Conservation (phyloP, 2,888 invertebrate genomes). For the Tetragnatha montana region DNA sequence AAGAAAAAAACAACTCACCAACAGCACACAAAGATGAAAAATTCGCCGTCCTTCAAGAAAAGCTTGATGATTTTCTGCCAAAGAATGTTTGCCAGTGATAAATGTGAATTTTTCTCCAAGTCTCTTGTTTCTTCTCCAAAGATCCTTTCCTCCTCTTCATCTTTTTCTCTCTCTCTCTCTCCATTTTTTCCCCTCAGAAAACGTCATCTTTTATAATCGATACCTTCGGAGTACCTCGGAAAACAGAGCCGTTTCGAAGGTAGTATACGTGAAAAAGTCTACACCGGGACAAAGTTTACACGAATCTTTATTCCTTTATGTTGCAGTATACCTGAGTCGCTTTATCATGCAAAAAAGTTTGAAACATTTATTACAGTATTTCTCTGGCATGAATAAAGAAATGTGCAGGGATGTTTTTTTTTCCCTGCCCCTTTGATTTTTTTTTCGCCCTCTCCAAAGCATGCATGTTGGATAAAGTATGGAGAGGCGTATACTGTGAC, state of each 20-base stretch:
- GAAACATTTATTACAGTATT: conserved; percentile 43
- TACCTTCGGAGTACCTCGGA: conserved; percentile 27
- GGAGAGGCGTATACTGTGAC: not conserved
- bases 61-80: conserved; percentile 63
- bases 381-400: conserved; percentile 41
- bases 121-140: conserved; percentile 33
- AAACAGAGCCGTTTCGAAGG: conserved; percentile 25
- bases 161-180: conserved; percentile 3
- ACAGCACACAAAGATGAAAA: conserved; percentile 37
- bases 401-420: not conserved
- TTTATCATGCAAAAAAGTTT: conserved; percentile 41
- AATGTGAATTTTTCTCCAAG: conserved; percentile 48
- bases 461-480: not conserved
- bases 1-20: conserved; percentile 18
- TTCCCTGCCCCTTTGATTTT: not conserved
- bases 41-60: conserved; percentile 1
- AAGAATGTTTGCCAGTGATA: conserved; percentile 57
- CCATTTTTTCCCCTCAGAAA: conserved; percentile 14
- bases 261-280: not conserved
- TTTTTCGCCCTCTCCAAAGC: not conserved
- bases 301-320: conserved; percentile 10
- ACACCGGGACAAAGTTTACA: not conserved
- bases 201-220: conserved; percentile 63
- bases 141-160: not conserved
- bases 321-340: not conserved